Base-by-base conservation (phyloP, 2,888 invertebrate genomes). In the Macrophya alboannulata region DNA sequence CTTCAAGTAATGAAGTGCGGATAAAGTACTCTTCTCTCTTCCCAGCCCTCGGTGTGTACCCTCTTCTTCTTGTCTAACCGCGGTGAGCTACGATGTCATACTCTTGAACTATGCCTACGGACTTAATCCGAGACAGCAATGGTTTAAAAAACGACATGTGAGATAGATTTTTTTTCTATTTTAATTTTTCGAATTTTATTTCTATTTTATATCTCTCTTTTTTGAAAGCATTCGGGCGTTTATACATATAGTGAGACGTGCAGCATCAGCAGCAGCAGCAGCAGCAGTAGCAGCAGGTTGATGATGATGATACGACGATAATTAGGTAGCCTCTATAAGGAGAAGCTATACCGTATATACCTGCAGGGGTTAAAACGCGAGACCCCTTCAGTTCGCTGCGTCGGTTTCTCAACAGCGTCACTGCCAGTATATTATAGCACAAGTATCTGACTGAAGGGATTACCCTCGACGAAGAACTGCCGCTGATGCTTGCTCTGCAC, bases 401-500 rank as follows among this genome's bases (percentile, higher is more conserved):
- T 83, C 71, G 83, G 17, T 40, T 81, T 81, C 62, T 81, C 81
- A 55, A 77, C 77, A 51, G 25, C 74, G 74, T 74, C 74, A 74
- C 45, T 31, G 74, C 77, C 76, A 17, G 71, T 40, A 31, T 71
- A 71, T n/a, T 71, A 71, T n/a, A 10, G 43, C 72, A 62, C 84
- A 84, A 85, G 85, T 86, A 85, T 62, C 76, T 81, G 55, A 76
- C 77, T 79, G 71, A 68, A 77, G 84, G 37, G 25, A 82, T 86
- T 85, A 74, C 86, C 87, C 86, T 85, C 77, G 84, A 85, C 55
- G 55, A 81, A 40, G 86, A 82, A 84, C 48, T 31, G 83, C 10
- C n/a, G 62, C 45, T 51, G n/a, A 17, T 31, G 43, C 21, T n/a
- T 15, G 76, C 12, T 12, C 25, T 45, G 76, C 51, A 51, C 48